Base-by-base conservation (phyloP, 2,888 invertebrate species). In the Cataglyphis cursor region DNA sequence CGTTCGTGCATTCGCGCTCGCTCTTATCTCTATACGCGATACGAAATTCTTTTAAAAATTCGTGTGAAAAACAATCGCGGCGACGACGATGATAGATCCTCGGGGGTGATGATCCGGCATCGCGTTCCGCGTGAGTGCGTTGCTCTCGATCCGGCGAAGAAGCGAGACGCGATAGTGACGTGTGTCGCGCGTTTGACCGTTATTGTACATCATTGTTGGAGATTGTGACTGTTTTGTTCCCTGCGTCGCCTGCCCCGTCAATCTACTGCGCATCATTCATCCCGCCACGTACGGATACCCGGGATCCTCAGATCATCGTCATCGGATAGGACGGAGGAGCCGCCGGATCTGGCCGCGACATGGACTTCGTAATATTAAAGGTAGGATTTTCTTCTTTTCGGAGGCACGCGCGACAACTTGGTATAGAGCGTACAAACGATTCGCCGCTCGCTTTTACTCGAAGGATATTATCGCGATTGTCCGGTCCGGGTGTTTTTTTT, bases 351-450 rank as follows among this genome's bases (percentile, higher is more conserved):
- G 9, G 15, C 31, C 65, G 78, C 88, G 90, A 89, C 88, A 93
- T 93, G 93, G 93, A 93, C 90, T 93, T 93, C 90, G 91, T 93
- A 65, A 93, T 93, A 89, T 87, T 93, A 9, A 93, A 93, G 93
- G 93, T 93, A 91, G 90, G 78, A 15, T 35, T 24, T 21, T 57
- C 10, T n/a, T 3, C 3, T 4, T 9, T 18, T 12, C 38, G 24
- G n/a, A 51, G 38, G 48, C 10, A 24, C 28, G 44, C 10, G 44
- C 28, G 31, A 15, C 15, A 75, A 48, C 21, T 28, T 35, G 24
- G 8, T 0, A 8, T 0, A 8, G 12, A 8, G 41, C 5, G 21
- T 41, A 9, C 15, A 10, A 21, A 44, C 18, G 44, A 54, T 35
- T 70, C 9, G 31, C 18, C 3, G 10, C 4, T 6, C 24, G 24